Evolutionary conservation across 2,888 invertebrate genomes (phyloP), one percentile per base, ranked within the genome.

Genomic region (Hipparchia sbordonii): DNA sequence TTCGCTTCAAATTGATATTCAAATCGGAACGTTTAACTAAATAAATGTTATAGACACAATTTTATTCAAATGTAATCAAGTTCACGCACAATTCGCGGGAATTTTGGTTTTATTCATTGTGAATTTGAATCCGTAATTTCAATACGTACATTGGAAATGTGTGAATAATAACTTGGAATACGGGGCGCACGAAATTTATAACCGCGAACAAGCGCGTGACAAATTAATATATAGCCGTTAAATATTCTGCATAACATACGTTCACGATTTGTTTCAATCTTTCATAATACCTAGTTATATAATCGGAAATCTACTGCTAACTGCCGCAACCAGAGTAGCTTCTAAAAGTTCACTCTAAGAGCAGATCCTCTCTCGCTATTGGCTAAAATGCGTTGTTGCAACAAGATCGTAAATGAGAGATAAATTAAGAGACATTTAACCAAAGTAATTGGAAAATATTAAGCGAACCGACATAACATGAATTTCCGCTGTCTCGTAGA

Each of bases 171-270:
- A 62, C 46, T 63, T 8, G 54, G 66, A 68, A 46, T 33, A 71
- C 70, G 65, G 68, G 65, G 70, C 73, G 65, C 72, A 65, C 65
- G 61, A 33, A 72, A 74, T 74, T 74, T 72, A 74, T 65, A 72
- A 74, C 75, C 74, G 60, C 75, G 56, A 65, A 63, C 70, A 57
- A 61, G 74, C 23, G 67, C 72, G 70, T 70, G 75, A 72, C 74
- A 61, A 70, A 76, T 76, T 74, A 68, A 73, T 73, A 67, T 74
- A 72, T 74, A 72, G 65, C 52, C 68, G 52, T 10, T 60, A 74
- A 74, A 57, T 70, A 70, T 72, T 70, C 67, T 33, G 61, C 61
- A 52, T 51, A 67, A 54, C 45, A 63, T 66, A 66, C 23, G 66
- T 54, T 9, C 12, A 7, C 46, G 2, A 57, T 57, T 23, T 57